phyloP scores from a whole-genome alignment of 2,797 vertebrate species.

The Neosilurus hyrtlii region DNA sequence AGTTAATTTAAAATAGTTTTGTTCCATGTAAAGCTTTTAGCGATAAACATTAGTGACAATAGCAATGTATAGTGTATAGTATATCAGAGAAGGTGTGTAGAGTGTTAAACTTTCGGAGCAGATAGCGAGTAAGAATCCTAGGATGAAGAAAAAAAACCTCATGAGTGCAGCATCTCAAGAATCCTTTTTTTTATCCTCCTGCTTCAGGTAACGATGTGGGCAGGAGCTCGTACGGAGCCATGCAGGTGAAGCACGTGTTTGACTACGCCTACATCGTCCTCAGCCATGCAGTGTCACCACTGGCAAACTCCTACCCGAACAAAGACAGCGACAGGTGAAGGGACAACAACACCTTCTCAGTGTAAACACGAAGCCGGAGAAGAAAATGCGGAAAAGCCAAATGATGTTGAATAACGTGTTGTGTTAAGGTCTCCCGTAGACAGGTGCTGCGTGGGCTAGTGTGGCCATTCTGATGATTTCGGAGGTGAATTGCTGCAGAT shows the following conservation, averaged over 20 bases:
- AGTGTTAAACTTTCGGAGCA: background rate
- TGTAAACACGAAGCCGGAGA: background rate
- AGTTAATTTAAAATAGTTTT: too few species aligned
- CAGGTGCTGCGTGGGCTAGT: too few species aligned
- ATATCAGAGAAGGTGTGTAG: background rate
- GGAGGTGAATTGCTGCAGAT: too few species aligned
- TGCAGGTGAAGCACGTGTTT: slow-evolving; percentile 96
- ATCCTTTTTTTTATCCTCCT: background rate
- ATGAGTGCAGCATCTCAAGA: background rate
- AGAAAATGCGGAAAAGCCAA: background rate
- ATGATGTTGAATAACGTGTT: background rate
- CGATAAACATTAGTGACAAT: background rate
- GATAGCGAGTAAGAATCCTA: background rate
- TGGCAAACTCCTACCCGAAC: slow-evolving; percentile 92
- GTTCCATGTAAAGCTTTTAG: background rate
- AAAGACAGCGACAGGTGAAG: slow-evolving; percentile 90
- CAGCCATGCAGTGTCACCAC: slow-evolving; percentile 89
- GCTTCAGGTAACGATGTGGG: slow-evolving; percentile 91
- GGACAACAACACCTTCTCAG: background rate
- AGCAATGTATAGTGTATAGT: too few species aligned
- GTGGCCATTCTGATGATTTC: too few species aligned
- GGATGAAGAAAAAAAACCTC: background rate
- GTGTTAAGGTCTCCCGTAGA: too few species aligned
- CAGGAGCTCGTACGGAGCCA: slow-evolving; percentile 94
- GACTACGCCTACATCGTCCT: slow-evolving; percentile 97